Conservation (phyloP, 2,888 invertebrate genomes). For the Latrodectus hesperus region DNA sequence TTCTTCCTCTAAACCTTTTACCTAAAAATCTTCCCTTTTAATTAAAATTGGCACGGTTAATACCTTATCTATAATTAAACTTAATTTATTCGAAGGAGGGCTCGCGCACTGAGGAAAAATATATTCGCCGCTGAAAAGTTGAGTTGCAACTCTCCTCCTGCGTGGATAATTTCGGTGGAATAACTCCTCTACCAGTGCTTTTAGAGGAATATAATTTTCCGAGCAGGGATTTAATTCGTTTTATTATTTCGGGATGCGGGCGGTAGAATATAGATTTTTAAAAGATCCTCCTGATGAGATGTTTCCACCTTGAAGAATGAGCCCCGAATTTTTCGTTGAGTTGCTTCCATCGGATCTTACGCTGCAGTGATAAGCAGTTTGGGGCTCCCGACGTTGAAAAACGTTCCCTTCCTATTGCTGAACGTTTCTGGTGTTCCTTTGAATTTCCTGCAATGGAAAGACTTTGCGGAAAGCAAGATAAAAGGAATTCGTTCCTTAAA, state of each 20-base stretch:
- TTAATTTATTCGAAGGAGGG: conserved; percentile 53
- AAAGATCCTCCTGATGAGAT: background rate
- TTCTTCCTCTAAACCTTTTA: background rate
- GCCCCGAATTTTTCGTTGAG: background rate
- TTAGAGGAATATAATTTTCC: conserved; percentile 11
- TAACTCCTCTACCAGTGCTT: conserved; percentile 4
- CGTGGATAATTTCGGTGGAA: conserved; percentile 7
- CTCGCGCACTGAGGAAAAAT: conserved; percentile 31
- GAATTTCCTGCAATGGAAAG: too few species aligned
- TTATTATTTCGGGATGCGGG: conserved; percentile 16
- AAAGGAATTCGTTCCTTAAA: too few species aligned
- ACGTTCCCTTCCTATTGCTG: background rate
- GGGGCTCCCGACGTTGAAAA: background rate
- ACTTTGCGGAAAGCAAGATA: too few species aligned
- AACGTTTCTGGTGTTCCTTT: background rate
- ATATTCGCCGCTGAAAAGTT: conserved; percentile 34
- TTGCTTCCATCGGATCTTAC: background rate
- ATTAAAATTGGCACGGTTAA: conserved; percentile 63
- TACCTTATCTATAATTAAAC: conserved; percentile 63
- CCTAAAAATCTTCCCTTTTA: conserved; percentile 32
- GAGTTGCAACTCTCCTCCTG: background rate
- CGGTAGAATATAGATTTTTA: background rate
- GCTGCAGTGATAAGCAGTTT: background rate
- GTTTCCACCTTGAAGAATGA: too few species aligned
- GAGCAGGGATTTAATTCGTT: conserved; percentile 16